Percentiles rank a stretch among this genome's conserved stretches.
These are phyloP conservation scores for Coptodon bakossiorum DNA, from an alignment of 2,113 vertebrate genomes.

Conservation along the genomic window DNA sequence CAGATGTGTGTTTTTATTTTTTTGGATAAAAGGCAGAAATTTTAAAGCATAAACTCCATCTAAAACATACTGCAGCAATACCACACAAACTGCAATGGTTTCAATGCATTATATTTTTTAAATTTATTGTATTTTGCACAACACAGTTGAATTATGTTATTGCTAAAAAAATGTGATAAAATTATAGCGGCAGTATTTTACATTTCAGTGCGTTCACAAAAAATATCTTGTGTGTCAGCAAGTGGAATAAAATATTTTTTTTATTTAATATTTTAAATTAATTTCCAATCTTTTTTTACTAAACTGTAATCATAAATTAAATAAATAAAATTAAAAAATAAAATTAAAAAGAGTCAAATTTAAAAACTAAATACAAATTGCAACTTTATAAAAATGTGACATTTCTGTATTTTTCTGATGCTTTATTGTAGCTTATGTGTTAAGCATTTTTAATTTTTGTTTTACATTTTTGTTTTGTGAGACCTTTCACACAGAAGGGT, in stretches of 20 bases:
- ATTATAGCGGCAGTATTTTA: background rate
- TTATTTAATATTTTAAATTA: fast-evolving
- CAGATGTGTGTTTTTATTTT: background rate
- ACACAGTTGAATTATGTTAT: background rate
- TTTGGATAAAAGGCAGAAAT: background rate
- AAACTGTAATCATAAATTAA: background rate
- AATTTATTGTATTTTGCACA: background rate
- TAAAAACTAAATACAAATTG: background rate
- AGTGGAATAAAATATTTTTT: background rate
- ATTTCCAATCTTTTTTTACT: background rate
- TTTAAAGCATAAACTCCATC: background rate
- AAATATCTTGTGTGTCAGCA: fast-evolving
- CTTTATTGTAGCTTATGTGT: fast-evolving
- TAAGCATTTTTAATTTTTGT: background rate
- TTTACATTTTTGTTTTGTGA: background rate
- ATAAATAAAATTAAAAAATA: fast-evolving
- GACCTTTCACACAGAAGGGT: background rate
- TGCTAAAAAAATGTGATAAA: background rate
- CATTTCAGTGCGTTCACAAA: background rate
- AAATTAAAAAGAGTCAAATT: background rate
- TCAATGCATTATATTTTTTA: background rate
- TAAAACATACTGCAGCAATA: background rate
- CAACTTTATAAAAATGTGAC: background rate
- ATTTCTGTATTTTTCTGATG: background rate
- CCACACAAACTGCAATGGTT: background rate